phyloP scores from a whole-genome alignment of 2,797 vertebrate genomes.

The Triplophysa yarkandensis region DNA sequence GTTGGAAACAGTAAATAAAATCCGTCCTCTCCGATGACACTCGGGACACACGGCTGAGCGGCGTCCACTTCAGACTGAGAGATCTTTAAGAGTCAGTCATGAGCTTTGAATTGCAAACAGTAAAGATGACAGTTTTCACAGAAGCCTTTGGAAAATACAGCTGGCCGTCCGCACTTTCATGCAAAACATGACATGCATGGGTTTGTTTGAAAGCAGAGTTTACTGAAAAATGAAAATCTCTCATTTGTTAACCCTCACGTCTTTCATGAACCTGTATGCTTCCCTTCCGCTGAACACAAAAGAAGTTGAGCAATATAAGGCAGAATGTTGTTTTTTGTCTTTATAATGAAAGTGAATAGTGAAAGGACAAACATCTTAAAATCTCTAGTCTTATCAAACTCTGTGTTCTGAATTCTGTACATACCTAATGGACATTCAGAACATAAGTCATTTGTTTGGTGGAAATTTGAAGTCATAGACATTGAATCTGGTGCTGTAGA shows the following conservation, averaged over 20 bases:
- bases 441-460: too few species aligned
- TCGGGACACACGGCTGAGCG: constrained; percentile 8
- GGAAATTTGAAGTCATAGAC: too few species aligned
- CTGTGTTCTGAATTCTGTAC: too few species aligned
- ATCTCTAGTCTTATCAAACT: too few species aligned
- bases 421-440: too few species aligned
- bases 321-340: not conserved
- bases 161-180: not conserved
- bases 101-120: constrained; percentile 1
- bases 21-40: not conserved
- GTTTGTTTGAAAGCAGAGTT: not conserved
- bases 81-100: constrained; percentile 15
- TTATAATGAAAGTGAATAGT: not conserved
- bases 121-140: constrained; percentile 8
- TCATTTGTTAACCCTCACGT: not conserved
- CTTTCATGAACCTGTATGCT: not conserved
- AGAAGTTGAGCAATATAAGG: not conserved
- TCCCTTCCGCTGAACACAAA: not conserved
- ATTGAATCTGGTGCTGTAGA: too few species aligned
- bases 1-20: constrained; percentile 16
- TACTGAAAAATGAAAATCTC: too few species aligned
- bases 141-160: constrained; percentile 3
- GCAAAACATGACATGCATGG: not conserved
- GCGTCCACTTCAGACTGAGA: not conserved
- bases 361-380: too few species aligned